A percentile compares a stretch with the other conserved stretches of the same genome.
Evolutionary conservation across 2,888 invertebrate genomes (phyloP).

Genomic region (Cataglyphis albicans): DNA sequence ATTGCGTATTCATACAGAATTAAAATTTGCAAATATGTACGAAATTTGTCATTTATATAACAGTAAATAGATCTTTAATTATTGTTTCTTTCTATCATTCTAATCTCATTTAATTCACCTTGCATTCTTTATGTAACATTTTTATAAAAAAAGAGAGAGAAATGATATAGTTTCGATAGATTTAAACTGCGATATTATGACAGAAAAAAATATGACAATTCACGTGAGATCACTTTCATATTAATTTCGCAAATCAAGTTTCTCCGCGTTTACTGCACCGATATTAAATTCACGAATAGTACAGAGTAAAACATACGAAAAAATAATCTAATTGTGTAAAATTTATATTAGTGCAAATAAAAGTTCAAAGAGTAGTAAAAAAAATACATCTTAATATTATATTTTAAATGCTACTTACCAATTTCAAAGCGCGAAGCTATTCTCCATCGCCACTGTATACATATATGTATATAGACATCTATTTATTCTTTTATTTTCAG

Average conservation of each 20-base stretch:
- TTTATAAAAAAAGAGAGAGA: background rate
- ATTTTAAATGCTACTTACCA: conserved; percentile 7
- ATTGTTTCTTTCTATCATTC: background rate
- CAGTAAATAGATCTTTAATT: background rate
- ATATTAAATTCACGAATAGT: background rate
- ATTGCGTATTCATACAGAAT: background rate
- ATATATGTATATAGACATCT: background rate
- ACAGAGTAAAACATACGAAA: background rate
- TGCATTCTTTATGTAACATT: background rate
- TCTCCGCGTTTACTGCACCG: background rate
- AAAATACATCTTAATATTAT: background rate
- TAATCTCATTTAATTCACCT: background rate
- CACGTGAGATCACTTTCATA: background rate
- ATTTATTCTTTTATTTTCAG: background rate
- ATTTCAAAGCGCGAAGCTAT: background rate
- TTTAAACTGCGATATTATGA: background rate
- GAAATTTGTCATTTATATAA: background rate
- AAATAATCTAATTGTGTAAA: background rate
- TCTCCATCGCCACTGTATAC: background rate
- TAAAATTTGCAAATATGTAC: conserved; percentile 1
- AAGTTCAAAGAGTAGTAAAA: background rate
- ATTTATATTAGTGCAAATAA: conserved; percentile 12
- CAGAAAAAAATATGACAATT: background rate
- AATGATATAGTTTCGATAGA: background rate
- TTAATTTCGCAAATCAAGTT: background rate